These are phyloP conservation scores for Chalcosyrphus nemorum DNA, from an alignment of 2,888 invertebrate genomes.

Conservation along the genomic window DNA sequence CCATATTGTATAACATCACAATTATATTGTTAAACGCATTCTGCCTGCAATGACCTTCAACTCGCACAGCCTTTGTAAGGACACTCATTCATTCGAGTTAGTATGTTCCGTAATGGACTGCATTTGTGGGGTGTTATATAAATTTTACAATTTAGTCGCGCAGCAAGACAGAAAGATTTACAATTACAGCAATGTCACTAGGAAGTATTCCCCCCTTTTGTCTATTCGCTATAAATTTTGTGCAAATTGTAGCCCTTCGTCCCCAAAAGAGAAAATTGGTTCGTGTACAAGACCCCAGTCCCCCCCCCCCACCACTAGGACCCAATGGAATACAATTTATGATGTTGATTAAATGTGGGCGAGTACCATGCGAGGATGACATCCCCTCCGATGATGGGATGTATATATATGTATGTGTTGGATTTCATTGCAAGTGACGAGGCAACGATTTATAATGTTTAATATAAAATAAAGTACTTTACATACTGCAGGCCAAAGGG, in stretches of 20 bases:
- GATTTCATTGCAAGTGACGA: constrained; percentile 15
- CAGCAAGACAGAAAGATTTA: constrained; percentile 41
- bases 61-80: neutral
- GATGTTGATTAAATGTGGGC: constrained; percentile 65
- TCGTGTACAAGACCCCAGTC: neutral
- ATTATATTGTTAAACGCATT: neutral
- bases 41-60: constrained; percentile 1
- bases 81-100: constrained; percentile 7
- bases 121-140: constrained; percentile 31
- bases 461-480: constrained; percentile 28
- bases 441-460: constrained; percentile 58
- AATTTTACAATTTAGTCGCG: constrained; percentile 31
- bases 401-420: no score
- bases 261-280: constrained; percentile 1
- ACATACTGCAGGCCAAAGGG: neutral
- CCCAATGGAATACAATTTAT: constrained; percentile 58
- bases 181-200: constrained; percentile 38
- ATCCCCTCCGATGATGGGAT: no score
- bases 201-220: constrained; percentile 31
- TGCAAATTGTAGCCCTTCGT: constrained; percentile 9
- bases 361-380: no score
- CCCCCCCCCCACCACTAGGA: neutral
- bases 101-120: constrained; percentile 21
- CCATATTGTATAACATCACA: neutral
- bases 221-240: constrained; percentile 40